phyloP scores from a whole-genome alignment of 2,888 invertebrate genomes.

The Rotaria socialis region DNA sequence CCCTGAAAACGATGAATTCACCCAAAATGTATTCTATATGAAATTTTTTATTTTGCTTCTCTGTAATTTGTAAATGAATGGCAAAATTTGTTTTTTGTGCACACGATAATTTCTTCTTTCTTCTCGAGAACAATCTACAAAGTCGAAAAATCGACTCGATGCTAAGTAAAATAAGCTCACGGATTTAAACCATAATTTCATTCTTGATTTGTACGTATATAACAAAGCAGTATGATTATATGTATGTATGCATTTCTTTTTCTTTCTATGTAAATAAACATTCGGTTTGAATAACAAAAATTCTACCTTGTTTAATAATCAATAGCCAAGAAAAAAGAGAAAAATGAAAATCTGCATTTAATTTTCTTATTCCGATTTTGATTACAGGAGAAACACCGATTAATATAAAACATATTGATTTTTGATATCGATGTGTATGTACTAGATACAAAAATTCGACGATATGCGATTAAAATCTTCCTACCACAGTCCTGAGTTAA shows the following conservation, averaged over 20 bases:
- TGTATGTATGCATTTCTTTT: neutral
- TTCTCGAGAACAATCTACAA: neutral
- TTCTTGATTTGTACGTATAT: neutral
- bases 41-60: neutral
- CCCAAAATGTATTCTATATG: neutral
- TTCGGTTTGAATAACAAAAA: neutral
- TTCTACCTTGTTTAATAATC: neutral
- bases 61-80: neutral
- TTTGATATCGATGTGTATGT: neutral
- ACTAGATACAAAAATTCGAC: neutral
- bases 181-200: neutral
- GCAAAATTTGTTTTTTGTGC: neutral
- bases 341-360: neutral
- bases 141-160: neutral
- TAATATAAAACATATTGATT: neutral
- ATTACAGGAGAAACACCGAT: neutral
- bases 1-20: slow-evolving; percentile 5
- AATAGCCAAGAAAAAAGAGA: neutral
- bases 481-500: neutral
- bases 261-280: neutral
- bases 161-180: neutral
- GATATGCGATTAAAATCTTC: neutral
- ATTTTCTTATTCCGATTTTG: neutral
- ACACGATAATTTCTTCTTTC: slow-evolving; percentile 2
- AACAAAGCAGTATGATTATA: neutral